Conservation (phyloP, 2,113 vertebrate genomes). For the Cervus canadensis region DNA sequence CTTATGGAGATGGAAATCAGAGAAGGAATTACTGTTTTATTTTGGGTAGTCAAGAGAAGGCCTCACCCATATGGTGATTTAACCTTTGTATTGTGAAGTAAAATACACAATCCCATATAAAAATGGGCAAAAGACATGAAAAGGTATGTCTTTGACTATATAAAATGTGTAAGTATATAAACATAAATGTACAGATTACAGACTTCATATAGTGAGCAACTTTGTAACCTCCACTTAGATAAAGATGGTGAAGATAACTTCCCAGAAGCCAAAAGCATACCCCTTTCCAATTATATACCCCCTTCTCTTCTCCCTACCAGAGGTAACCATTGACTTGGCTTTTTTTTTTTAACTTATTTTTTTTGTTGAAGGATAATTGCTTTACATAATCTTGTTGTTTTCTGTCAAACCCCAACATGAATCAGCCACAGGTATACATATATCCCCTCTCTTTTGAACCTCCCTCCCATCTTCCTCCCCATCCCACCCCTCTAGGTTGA, state of each 20-base stretch:
- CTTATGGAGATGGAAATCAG: neutral
- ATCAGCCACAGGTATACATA: neutral
- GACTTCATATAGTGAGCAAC: neutral
- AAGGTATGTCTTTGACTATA: neutral
- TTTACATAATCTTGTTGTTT: neutral
- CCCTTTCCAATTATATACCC: neutral
- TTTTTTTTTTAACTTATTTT: neutral
- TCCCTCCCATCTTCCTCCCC: neutral
- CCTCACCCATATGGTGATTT: neutral
- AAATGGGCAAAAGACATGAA: neutral
- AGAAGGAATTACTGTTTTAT: slow-evolving; percentile 21
- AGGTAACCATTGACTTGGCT: neutral
- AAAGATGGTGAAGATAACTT: neutral
- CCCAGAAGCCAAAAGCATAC: neutral
- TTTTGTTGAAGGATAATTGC: neutral
- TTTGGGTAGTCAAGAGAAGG: neutral
- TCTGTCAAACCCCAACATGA: neutral
- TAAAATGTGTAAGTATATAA: neutral
- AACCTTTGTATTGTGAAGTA: slow-evolving; percentile 23
- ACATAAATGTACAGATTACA: neutral
- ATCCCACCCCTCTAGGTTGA: neutral
- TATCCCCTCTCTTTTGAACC: neutral
- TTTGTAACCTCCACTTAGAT: neutral
- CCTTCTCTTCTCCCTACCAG: neutral
- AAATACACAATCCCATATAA: neutral